Conservation (phyloP, 2,888 invertebrate species). For the Operophtera brumata region DNA sequence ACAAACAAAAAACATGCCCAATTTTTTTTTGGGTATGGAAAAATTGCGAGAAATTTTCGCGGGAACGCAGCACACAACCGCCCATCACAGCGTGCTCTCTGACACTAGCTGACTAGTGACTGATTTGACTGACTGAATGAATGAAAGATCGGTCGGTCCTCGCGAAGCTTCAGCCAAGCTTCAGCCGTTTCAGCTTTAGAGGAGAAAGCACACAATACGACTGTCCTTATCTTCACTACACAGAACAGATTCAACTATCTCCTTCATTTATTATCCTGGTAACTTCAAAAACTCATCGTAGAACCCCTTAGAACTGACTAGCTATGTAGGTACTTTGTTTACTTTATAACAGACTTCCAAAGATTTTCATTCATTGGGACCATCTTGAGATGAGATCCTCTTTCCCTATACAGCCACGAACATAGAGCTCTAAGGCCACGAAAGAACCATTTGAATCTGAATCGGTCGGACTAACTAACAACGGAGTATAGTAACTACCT, state of each 20-base stretch:
- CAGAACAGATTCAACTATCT: conserved; percentile 36
- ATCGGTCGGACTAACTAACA: too few species aligned
- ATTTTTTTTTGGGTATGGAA: conserved; percentile 8
- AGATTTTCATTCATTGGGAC: too few species aligned
- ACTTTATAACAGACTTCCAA: too few species aligned
- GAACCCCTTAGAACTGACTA: too few species aligned
- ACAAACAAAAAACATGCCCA: neutral
- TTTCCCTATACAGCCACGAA: too few species aligned
- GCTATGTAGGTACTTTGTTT: too few species aligned
- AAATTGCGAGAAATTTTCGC: conserved; percentile 10
- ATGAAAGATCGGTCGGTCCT: neutral
- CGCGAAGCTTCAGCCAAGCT: conserved; percentile 64
- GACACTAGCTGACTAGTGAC: conserved; percentile 7
- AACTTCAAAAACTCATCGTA: too few species aligned
- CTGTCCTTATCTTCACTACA: conserved; percentile 45
- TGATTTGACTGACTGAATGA: conserved; percentile 33
- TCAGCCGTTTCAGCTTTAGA: conserved; percentile 61
- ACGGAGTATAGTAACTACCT: too few species aligned
- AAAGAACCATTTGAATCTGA: too few species aligned
- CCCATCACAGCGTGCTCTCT: conserved; percentile 27
- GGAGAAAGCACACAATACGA: conserved; percentile 61
- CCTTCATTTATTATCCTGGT: conserved; percentile 56
- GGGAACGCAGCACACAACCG: conserved; percentile 20
- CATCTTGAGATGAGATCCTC: too few species aligned
- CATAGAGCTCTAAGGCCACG: too few species aligned